Evolutionary conservation across 2,888 invertebrate genomes (phyloP), one percentile per base, ranked within the genome.

Genomic region (Dascillus cervinus): DNA sequence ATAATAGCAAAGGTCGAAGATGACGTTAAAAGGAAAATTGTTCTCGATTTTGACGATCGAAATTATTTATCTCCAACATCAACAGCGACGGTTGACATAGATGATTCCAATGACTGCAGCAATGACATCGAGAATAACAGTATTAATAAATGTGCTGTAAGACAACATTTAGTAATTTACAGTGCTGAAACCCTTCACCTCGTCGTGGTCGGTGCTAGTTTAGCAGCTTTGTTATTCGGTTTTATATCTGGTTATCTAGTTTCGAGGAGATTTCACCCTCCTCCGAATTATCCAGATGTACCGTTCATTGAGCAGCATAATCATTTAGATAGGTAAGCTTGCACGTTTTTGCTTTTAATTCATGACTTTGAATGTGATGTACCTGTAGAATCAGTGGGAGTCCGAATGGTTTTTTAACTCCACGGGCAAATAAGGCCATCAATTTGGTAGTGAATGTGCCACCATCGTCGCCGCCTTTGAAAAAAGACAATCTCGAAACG

Each of bases 201-300:
- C 24, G 83, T 86, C 4, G 79, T 88, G 14, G 79, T 83, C 29
- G 80, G 82, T 6, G 82, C 86, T 26, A 83, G 87, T 54, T 72
- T 89, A 36, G 78, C 83, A 29, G 85, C 87, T 8, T 71, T 88
- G 40, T 76, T 87, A 59, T 73, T 87, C 39, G 89, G 89, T 34
- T 89, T 90, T 62, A 77, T 85, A 42, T 81, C 82, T 41, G 89
- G 89, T 21, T 90, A 82, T 60, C 75, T 84, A 53, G 85, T 88
- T 62, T 85, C 86, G 13, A 74, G 82, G 56, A 72, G 82, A 67
- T 79, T 83, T 71, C 80, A 80, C 51, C 50, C 54, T 26, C 78
- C 79, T 43, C 75, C 79, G 54, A 75, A 77, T 53, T 79, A 81
- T 57, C 77, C 81, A 52, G 79, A 81, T 57, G 77, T 80, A 49